Base-by-base conservation (phyloP, 2,113 vertebrate genomes). In the Sceloporus undulatus region DNA sequence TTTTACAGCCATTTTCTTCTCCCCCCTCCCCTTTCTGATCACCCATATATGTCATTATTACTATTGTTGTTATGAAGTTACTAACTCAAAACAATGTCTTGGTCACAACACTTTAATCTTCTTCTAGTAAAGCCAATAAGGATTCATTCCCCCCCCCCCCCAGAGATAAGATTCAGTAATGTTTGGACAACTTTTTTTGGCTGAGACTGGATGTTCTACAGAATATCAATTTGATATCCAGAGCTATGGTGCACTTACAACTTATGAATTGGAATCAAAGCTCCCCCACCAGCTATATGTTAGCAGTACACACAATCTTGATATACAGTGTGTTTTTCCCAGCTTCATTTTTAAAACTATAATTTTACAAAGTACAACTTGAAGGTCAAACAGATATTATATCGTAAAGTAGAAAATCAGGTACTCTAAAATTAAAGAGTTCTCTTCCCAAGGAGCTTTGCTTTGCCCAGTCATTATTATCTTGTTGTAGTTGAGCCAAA, bases 141-240 rank as follows among this genome's bases (percentile, higher is more conserved):
- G 7, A 0, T 0, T 70, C 79, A 38, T 48, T 0, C 0, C n/a
- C 40, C 76, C n/a, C 40, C 76, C n/a, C 76, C 21, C 27, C 6
- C 56, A 74, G 88, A 23, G 78, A 79, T 34, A 79, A 81, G 92
- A n/a, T 25, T 0, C 27, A 74, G 73, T 2, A 85, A 23, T 18
- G 52, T 77, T 48, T 81, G 2, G 11, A 76, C 19, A 74, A 86
- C 54, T 7, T 73, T 4, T 73, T 4, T 71, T 59, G 9, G 56
- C 19, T 25, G 4, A 13, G 1, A 1, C 27, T 0, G 0, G 9
- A 5, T 81, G 8, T 74, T 86, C 68, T 79, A 11, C 9, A 34
- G 27, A 83, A 11, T 7, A 77, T 40, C n/a, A 82, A 19, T 42
- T 79, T 29, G 5, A 2, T 82, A 16, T 9, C 73, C 34, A 38